Evolutionary conservation across 2,113 vertebrate genomes (phyloP).

Genomic region (Leucoraja erinaceus): DNA sequence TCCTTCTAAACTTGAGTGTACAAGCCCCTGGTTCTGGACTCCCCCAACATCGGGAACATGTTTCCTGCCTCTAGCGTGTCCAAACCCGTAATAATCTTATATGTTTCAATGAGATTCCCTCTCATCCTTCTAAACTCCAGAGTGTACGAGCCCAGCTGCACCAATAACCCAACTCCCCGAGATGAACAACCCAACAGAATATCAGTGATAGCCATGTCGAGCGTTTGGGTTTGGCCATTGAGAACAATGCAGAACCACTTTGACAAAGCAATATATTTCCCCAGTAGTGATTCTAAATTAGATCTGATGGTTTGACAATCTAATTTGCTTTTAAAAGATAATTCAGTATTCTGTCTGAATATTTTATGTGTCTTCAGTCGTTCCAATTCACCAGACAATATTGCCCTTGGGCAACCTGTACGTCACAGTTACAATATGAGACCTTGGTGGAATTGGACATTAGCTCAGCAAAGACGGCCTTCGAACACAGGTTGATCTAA

Average conservation of each 20-base stretch:
- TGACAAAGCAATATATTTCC: conserved; percentile 55
- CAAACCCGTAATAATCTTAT: too few relatives aligned
- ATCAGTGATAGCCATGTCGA: conserved; percentile 62
- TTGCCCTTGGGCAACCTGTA: background rate
- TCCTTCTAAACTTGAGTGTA: too few relatives aligned
- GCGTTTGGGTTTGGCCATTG: conserved; percentile 65
- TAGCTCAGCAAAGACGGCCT: background rate
- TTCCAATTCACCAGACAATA: background rate
- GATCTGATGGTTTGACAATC: conserved; percentile 53
- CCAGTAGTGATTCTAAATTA: conserved; percentile 60
- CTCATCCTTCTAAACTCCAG: too few relatives aligned
- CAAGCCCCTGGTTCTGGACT: too few relatives aligned
- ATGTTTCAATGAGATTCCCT: too few relatives aligned
- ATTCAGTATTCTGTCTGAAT: conserved; percentile 54
- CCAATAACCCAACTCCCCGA: too few relatives aligned
- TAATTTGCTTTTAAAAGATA: conserved; percentile 54
- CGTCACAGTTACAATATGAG: too few relatives aligned
- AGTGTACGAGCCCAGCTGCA: too few relatives aligned
- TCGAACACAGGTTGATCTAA: background rate
- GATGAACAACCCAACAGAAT: conserved; percentile 65
- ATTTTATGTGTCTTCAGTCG: conserved; percentile 44
- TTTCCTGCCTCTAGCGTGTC: too few relatives aligned
- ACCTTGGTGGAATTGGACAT: background rate
- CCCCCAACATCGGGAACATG: too few relatives aligned
- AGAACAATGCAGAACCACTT: conserved; percentile 50